These are phyloP conservation scores for Clanis bilineata DNA, from an alignment of 2,888 invertebrate genomes.

Conservation along the genomic window DNA sequence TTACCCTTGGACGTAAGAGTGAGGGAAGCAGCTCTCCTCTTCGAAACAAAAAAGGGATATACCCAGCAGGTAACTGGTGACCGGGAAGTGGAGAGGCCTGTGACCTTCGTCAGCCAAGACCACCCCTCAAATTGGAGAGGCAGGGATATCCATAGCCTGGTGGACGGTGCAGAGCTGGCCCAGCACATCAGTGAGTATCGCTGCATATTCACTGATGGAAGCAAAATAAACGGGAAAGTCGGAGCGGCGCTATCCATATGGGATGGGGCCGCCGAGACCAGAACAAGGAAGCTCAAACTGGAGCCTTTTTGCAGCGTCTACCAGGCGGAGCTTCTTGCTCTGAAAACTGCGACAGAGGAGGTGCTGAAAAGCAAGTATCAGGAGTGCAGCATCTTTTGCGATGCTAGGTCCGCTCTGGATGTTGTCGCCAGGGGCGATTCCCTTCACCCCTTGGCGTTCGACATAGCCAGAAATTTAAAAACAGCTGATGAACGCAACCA, in stretches of 20 bases:
- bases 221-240: constrained; percentile 25
- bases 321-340: constrained; percentile 20
- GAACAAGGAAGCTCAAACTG: too few relatives aligned
- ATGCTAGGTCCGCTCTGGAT: constrained; percentile 22
- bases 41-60: too few relatives aligned
- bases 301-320: too few relatives aligned
- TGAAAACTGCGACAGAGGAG: constrained; percentile 14
- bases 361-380: neutral
- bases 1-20: too few relatives aligned
- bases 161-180: neutral
- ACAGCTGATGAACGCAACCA: too few relatives aligned
- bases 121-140: constrained; percentile 20
- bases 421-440: too few relatives aligned
- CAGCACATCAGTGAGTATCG: neutral
- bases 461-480: too few relatives aligned
- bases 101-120: neutral
- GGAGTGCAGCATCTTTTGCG: constrained; percentile 18
- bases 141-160: neutral
- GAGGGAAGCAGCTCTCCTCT: too few relatives aligned
- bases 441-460: too few relatives aligned
- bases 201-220: constrained; percentile 25
- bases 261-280: too few relatives aligned
- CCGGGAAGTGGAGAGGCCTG: constrained; percentile 22
- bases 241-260: too few relatives aligned
- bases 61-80: constrained; percentile 21